Percentiles rank a stretch among this genome's conserved stretches.
Conservation (phyloP, 2,888 invertebrate genomes). For the Ceriagrion tenellum region DNA sequence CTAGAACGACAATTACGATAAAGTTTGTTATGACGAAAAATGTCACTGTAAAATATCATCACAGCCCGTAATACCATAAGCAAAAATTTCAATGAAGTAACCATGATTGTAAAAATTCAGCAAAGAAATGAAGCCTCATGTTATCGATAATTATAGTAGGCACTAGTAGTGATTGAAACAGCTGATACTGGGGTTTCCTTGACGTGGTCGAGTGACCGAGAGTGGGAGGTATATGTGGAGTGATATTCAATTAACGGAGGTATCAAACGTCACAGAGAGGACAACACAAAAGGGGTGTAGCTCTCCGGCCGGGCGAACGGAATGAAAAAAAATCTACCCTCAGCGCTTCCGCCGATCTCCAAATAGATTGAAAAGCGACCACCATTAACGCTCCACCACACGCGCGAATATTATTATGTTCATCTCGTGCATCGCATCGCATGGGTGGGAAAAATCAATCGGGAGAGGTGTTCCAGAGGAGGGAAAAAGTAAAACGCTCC, state of each 20-base stretch:
- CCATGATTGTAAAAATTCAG: too few relatives aligned
- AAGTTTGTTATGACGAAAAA: too few relatives aligned
- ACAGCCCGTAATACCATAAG: too few relatives aligned
- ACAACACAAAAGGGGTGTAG: not conserved
- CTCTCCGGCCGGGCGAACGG: not conserved
- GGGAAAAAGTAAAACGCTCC: slow-evolving; percentile 17
- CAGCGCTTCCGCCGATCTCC: not conserved
- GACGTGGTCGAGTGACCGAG: not conserved
- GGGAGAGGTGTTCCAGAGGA: not conserved
- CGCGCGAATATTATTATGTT: slow-evolving; percentile 28
- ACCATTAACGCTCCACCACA: not conserved
- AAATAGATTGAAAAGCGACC: not conserved
- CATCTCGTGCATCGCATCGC: slow-evolving; percentile 24
- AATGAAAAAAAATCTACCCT: not conserved
- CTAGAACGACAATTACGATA: too few relatives aligned
- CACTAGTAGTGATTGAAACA: not conserved
- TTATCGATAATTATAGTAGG: too few relatives aligned
- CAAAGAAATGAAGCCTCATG: too few relatives aligned
- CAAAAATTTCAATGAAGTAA: too few relatives aligned
- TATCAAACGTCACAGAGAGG: not conserved
- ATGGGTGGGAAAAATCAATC: slow-evolving; percentile 51
- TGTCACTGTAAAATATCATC: too few relatives aligned
- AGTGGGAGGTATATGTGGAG: not conserved
- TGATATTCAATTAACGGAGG: not conserved
- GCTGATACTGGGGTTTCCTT: not conserved